Base-by-base conservation (phyloP, 1,140 invertebrate genomes). In the Listronotus oregonensis region DNA sequence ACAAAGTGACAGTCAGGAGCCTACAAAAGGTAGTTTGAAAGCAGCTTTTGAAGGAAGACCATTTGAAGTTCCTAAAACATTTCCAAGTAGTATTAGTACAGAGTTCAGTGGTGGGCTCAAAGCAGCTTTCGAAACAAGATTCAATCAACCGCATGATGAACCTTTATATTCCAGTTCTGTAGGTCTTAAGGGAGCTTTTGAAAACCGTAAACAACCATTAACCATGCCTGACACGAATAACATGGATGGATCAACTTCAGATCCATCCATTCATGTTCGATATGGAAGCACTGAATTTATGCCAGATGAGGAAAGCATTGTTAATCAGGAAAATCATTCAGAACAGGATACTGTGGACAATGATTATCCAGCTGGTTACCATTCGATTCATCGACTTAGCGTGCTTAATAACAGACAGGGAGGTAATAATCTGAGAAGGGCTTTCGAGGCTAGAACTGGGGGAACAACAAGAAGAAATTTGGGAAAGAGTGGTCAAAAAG, bases 401-500 rank as follows among this genome's bases (percentile, higher is more conserved):
- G 7, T 43, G 11, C 40, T 66, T 2, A 56, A 34, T 54, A 58
- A 51, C 34, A 34, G 31, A 32, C 49, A 61, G 10, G 42, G 50
- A 39, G 64, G 57, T 6, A 55, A 40, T 37, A 66, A 66, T 47
- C 39, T 60, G 31, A 54, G 43, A 44, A 54, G 34, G 44, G 40
- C 43, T 39, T 66, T 60, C 55, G 64, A 66, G 32, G 64, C 64
- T 54, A 31, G 64, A 54, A 61, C 39, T 34, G 64, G 64, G 6
- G 64, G 57, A 39, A 56, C 56, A 18, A 21, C 40, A 10, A 44
- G 49, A 31, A 60, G 49, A 17, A 65, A 56, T 34, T 37, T 65
- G 27, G 63, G 54, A 14, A 37, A 17, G n/a, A 42, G 37, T 51
- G 14, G 18, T n/a, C 17, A 51, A n/a, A 31, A 42, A 42, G 37